phyloP scores from a whole-genome alignment of 2,888 invertebrate genomes.

The Leucoptera coffeella region DNA sequence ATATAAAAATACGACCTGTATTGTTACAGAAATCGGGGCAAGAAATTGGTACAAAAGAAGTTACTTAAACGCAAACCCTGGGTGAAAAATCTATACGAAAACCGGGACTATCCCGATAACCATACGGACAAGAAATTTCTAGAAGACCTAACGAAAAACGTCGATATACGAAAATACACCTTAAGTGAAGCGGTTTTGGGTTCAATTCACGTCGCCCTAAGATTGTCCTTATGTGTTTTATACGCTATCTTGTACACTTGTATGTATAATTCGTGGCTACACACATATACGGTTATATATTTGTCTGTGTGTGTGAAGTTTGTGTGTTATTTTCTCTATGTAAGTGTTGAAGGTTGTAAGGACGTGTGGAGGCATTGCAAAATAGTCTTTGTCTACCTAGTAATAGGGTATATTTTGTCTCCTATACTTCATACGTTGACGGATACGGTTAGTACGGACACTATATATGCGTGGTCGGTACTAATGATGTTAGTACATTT shows the following conservation, averaged over 20 bases:
- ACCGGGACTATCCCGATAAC: conserved; percentile 84
- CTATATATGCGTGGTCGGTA: conserved; percentile 90
- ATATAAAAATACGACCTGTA: too few relatives aligned
- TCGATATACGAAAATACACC: conserved; percentile 69
- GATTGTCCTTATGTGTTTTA: conserved; percentile 69
- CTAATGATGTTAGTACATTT: conserved; percentile 84
- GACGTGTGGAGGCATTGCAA: conserved; percentile 57
- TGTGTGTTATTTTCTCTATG: conserved; percentile 60
- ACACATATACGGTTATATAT: conserved; percentile 59
- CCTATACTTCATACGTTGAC: conserved; percentile 92
- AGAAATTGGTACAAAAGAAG: conserved; percentile 11
- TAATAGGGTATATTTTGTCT: conserved; percentile 83
- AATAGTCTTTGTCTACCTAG: conserved; percentile 74
- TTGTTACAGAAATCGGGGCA: conserved; percentile 32
- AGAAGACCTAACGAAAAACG: conserved; percentile 76
- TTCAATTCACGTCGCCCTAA: conserved; percentile 71
- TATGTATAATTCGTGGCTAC: conserved; percentile 62
- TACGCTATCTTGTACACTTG: conserved; percentile 68
- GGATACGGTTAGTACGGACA: conserved; percentile 94
- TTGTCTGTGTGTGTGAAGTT: conserved; percentile 48
- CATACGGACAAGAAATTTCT: conserved; percentile 86
- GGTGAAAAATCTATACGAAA: conserved; percentile 87
- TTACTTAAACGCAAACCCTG: conserved; percentile 56
- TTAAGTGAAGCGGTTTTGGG: conserved; percentile 65
- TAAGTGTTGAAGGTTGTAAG: conserved; percentile 18